Evolutionary conservation across 2,113 vertebrate species (phyloP).

Genomic region (Morone saxatilis): DNA sequence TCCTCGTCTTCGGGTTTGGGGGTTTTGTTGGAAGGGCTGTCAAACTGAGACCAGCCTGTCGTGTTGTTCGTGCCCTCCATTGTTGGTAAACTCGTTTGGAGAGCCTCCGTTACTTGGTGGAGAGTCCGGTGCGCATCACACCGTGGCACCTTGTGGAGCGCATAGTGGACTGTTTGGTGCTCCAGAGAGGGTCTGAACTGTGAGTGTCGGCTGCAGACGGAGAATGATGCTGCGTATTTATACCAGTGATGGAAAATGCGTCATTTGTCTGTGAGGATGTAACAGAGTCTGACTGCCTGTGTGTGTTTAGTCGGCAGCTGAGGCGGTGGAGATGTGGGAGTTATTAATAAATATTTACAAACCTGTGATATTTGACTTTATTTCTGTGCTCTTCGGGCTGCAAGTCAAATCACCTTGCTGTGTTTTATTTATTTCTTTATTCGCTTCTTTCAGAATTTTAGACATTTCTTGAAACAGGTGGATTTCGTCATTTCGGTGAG

Average conservation of each 20-base stretch:
- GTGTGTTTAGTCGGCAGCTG: conserved; percentile 8
- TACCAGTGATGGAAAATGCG: conserved; percentile 81
- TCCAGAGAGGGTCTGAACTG: conserved; percentile 30
- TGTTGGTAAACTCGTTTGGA: conserved; percentile 41
- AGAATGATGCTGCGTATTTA: conserved; percentile 76
- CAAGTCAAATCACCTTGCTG: neutral
- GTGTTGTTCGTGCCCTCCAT: conserved; percentile 90
- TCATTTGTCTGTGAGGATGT: conserved; percentile 78
- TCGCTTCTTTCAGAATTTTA: too few species aligned
- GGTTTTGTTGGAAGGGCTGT: conserved; percentile 58
- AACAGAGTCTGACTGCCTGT: conserved; percentile 21
- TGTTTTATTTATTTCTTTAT: too few species aligned
- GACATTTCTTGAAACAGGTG: neutral
- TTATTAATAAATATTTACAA: neutral
- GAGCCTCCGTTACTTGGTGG: conserved; percentile 45
- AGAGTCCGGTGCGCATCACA: conserved; percentile 42
- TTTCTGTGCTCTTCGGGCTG: neutral
- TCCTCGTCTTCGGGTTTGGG: conserved; percentile 74
- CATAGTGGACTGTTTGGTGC: conserved; percentile 58
- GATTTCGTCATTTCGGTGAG: neutral
- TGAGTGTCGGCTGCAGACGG: conserved; percentile 63
- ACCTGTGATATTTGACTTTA: neutral
- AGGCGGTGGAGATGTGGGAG: neutral
- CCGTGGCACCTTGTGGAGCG: conserved; percentile 19
- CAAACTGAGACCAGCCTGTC: conserved; percentile 74